These are phyloP conservation scores for Spodoptera litura DNA, from an alignment of 1,140 invertebrate genomes.

Conservation along the genomic window DNA sequence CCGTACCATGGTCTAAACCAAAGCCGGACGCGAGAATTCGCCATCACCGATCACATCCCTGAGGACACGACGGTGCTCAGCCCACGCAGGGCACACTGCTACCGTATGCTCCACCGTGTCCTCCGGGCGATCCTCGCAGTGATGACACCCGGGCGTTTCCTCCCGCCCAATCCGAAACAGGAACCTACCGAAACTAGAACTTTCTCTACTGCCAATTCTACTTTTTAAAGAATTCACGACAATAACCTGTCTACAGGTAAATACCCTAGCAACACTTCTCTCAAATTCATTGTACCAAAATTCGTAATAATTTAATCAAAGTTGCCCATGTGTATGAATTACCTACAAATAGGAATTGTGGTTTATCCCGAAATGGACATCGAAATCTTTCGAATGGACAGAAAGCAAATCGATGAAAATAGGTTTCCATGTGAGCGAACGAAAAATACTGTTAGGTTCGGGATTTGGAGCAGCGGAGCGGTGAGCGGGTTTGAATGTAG, in stretches of 20 bases:
- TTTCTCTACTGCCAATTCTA: neutral
- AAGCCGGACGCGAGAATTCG: no score
- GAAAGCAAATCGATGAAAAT: constrained; percentile 10
- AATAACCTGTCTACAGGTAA: neutral
- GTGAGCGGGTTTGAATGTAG: neutral
- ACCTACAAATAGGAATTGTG: neutral
- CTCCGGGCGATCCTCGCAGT: no score
- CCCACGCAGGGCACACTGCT: no score
- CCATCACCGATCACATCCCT: no score
- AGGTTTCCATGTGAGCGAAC: constrained; percentile 18
- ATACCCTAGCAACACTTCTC: neutral
- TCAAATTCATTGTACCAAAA: neutral
- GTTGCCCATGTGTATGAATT: constrained; percentile 6
- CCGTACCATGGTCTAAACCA: no score
- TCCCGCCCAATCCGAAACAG: no score
- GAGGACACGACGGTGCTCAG: no score
- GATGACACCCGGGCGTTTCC: no score
- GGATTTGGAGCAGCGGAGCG: neutral
- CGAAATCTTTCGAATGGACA: neutral
- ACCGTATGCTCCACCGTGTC: no score
- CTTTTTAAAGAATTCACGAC: neutral
- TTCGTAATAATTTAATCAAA: constrained; percentile 1
- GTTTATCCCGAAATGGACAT: neutral
- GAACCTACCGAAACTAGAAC: no score
- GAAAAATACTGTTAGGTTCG: neutral